Conservation (phyloP, 2,113 vertebrate species). For the Strix uralensis region DNA sequence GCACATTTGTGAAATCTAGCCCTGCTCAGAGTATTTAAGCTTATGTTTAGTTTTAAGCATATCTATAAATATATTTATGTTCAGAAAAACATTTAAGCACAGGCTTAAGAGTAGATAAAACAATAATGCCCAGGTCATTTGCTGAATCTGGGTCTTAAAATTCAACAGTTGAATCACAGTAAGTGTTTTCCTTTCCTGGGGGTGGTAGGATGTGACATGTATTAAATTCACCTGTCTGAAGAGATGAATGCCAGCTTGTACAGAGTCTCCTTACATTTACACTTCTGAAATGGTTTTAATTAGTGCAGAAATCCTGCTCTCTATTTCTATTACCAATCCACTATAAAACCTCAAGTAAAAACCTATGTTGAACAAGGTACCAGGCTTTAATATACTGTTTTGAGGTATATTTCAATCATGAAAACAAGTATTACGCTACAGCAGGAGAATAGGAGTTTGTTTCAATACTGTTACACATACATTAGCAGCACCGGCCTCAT, state of each 20-base stretch:
- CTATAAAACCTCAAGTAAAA: background rate
- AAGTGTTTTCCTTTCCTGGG: background rate
- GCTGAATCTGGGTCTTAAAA: background rate
- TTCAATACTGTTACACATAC: background rate
- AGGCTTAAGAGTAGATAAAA: background rate
- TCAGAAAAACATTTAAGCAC: background rate
- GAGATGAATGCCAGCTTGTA: background rate
- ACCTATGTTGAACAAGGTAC: background rate
- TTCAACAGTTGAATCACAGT: background rate
- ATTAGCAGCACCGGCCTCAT: background rate
- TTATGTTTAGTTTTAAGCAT: background rate
- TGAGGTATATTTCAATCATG: background rate
- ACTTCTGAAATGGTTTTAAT: background rate
- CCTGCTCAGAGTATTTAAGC: fast-evolving
- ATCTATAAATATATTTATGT: background rate
- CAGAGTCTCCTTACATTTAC: background rate
- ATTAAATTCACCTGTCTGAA: background rate
- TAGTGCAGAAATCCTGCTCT: background rate
- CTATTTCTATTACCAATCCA: background rate
- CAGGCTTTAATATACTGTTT: background rate
- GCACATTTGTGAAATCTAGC: background rate
- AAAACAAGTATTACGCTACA: background rate
- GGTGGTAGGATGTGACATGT: background rate
- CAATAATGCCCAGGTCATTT: background rate
- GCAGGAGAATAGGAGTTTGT: background rate